These are phyloP conservation scores for Serranus cabrilla DNA, from an alignment of 2,797 vertebrate species.

Conservation along the genomic window DNA sequence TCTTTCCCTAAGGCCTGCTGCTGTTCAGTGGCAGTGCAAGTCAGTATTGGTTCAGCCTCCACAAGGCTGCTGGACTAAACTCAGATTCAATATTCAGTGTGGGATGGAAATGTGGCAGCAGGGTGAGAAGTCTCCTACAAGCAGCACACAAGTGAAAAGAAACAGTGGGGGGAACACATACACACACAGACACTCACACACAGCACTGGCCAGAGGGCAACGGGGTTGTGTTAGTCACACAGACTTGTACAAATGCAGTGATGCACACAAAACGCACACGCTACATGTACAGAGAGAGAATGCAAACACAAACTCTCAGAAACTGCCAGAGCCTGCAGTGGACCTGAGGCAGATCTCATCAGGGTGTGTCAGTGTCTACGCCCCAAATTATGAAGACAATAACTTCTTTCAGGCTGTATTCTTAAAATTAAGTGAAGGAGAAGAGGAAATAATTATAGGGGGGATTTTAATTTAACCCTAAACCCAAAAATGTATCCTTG, in stretches of 20 bases:
- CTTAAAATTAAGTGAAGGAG: too few relatives aligned
- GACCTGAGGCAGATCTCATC: conserved; percentile 29
- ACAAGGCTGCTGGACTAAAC: conserved; percentile 24
- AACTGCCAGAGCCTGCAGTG: background rate
- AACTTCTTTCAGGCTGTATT: too few relatives aligned
- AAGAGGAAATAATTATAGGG: too few relatives aligned
- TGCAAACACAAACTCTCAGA: conserved; percentile 10
- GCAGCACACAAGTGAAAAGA: conserved; percentile 42
- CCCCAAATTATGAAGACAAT: too few relatives aligned
- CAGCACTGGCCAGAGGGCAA: background rate
- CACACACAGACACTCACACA: conserved; percentile 2
- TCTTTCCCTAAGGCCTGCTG: conserved; percentile 38
- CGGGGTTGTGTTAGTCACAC: background rate
- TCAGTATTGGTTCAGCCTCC: conserved; percentile 62
- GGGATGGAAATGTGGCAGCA: conserved; percentile 62
- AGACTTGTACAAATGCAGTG: background rate
- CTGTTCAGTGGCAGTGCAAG: conserved; percentile 42
- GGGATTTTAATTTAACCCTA: too few relatives aligned
- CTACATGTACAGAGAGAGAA: background rate
- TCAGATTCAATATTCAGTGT: conserved; percentile 45
- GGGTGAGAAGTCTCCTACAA: conserved; percentile 61
- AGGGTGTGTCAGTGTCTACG: background rate
- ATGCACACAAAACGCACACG: conserved; percentile 5
- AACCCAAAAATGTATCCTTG: too few relatives aligned
- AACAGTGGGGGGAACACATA: conserved; percentile 19